Evolutionary conservation across 2,888 invertebrate species (phyloP).

Genomic region (Tiliacea citrago): DNA sequence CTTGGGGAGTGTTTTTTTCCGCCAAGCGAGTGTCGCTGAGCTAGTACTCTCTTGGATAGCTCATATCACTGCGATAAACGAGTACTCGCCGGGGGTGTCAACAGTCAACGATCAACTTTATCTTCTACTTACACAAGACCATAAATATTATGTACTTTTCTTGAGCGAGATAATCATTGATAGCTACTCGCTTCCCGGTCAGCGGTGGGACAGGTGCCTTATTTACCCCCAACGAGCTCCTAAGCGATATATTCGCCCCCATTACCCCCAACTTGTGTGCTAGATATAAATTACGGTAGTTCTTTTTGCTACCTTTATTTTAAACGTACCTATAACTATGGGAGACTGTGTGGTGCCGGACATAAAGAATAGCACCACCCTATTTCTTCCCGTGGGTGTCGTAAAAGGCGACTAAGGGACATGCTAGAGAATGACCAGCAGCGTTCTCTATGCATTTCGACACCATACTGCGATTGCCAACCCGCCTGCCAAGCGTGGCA

Average conservation of each 20-base stretch:
- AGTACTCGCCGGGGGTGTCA: too few species aligned
- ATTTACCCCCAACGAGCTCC: conserved; percentile 5
- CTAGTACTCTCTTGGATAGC: too few species aligned
- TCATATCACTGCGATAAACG: background rate
- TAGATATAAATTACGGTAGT: conserved; percentile 48
- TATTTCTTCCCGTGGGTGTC: too few species aligned
- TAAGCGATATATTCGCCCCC: conserved; percentile 14
- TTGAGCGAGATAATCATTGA: background rate
- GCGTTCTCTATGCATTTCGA: too few species aligned
- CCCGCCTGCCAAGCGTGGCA: too few species aligned
- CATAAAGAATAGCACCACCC: too few species aligned
- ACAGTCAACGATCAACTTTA: background rate
- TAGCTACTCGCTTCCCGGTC: background rate
- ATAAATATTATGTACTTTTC: background rate
- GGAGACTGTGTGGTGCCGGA: too few species aligned
- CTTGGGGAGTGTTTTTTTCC: too few species aligned
- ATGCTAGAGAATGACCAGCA: too few species aligned
- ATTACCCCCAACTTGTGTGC: conserved; percentile 13
- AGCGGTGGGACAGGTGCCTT: background rate
- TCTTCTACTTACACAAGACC: background rate
- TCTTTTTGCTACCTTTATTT: conserved; percentile 26
- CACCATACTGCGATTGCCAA: too few species aligned
- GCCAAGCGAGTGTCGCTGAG: background rate
- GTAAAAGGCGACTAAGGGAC: too few species aligned
- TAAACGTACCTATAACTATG: background rate